phyloP scores from a whole-genome alignment of 30 jellyfish, hydroid and myxozoan genomes.

The Hydractinia echinata region DNA sequence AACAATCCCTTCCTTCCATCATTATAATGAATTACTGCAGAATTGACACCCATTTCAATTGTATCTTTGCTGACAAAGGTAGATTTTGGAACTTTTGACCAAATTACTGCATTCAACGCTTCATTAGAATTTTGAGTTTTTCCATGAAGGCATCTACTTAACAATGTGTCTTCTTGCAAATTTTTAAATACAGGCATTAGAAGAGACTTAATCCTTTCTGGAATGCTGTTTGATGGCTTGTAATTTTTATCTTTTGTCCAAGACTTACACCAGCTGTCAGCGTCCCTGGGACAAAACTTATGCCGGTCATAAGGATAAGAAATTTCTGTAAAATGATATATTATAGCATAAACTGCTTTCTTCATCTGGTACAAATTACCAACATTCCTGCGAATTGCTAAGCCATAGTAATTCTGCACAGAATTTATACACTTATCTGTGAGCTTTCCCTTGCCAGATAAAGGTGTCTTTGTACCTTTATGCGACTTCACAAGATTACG shows the following conservation, averaged over 20 bases:
- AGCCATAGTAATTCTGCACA: slow-evolving; percentile 25
- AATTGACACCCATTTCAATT: slow-evolving; percentile 37
- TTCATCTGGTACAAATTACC: neutral
- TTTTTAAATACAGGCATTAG: slow-evolving; percentile 36
- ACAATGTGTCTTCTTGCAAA: slow-evolving; percentile 32
- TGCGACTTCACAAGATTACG: neutral
- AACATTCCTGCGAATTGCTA: slow-evolving; percentile 37
- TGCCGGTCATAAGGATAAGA: slow-evolving; percentile 31
- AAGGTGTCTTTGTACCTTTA: neutral
- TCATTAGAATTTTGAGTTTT: slow-evolving; percentile 50
- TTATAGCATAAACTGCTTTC: neutral
- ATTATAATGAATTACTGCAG: slow-evolving; percentile 36
- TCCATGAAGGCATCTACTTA: slow-evolving; percentile 44
- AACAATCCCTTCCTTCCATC: slow-evolving; percentile 44
- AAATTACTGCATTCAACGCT: slow-evolving; percentile 45
- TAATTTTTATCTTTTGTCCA: slow-evolving; percentile 42
- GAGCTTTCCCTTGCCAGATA: neutral
- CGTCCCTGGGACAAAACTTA: slow-evolving; percentile 45
- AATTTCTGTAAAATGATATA: slow-evolving; percentile 39
- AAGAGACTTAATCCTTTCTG: slow-evolving; percentile 33
- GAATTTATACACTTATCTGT: neutral
- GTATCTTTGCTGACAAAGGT: slow-evolving; percentile 20
- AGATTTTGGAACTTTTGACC: slow-evolving; percentile 42
- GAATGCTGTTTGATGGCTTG: slow-evolving; percentile 40
- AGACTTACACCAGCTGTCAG: slow-evolving; percentile 47